Base-by-base conservation (phyloP, 2,113 vertebrate genomes). In the Istiophorus platypterus region DNA sequence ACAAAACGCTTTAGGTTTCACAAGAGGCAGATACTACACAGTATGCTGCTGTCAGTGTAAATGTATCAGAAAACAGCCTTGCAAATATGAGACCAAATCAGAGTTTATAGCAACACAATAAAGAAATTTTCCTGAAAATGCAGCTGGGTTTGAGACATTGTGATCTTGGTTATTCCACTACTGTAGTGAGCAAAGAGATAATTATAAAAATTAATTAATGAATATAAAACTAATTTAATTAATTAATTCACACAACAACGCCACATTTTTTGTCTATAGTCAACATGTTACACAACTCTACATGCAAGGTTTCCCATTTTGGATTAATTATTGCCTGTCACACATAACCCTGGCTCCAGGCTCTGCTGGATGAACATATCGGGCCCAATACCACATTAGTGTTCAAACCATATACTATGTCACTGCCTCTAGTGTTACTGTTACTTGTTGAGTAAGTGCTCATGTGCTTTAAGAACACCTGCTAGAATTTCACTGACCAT, bases 1-100 rank as follows among this genome's bases (percentile, higher is more conserved):
- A 71, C 31, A 18, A 65, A 80, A 67, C 1, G 17, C 6, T 37
- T 18, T 4, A 26, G 45, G 61, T 80, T 71, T 87, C 59, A 81
- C 15, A 37, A 82, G 34, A 51, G 29, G 20, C 2, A 26, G 39
- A 70, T 22, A 34, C 6, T 13, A 5, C 6, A 34, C 3, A 34
- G 31, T 7, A 12, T 5, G 26, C 13, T 41, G 27, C 14, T 17
- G 6, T 72, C 7, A 62, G 52, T 29, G 27, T 14, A 34, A 69
- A 45, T 78, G 39, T 12, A 57, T 29, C 29, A 42, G 37, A 45
- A 39, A 58, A 31, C 41, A 9, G 10, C 31, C 24, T n/a, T 31
- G 31, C 27, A 47, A 17, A 17, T 42, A 17, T 11, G 0, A 68
- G 5, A 62, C 1, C 15, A n/a, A 47, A 56, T 26, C 3, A 45